A percentile compares a stretch with the other conserved stretches of the same genome.
Evolutionary conservation across 2,888 invertebrate genomes (phyloP).

Genomic region (Drosophila vallismaia): DNA sequence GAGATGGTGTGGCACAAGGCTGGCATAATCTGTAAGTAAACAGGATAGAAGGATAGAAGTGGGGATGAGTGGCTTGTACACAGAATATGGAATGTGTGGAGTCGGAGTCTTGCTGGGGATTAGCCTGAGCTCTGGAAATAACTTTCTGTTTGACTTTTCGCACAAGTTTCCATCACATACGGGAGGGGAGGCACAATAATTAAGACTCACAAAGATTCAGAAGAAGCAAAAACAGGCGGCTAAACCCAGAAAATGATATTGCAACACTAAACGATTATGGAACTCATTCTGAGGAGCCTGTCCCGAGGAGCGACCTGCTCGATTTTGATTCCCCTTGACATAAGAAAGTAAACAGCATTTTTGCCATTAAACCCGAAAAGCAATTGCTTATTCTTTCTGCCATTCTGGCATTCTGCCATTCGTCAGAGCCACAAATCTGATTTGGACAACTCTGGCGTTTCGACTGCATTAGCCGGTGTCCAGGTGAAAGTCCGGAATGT

Average conservation of each 20-base stretch:
- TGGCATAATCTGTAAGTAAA: constrained; percentile 86
- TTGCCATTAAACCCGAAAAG: background rate
- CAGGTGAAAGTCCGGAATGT: background rate
- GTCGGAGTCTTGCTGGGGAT: background rate
- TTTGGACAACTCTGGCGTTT: background rate
- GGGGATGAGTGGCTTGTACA: constrained; percentile 6
- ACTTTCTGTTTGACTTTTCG: constrained; percentile 1
- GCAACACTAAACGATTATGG: background rate
- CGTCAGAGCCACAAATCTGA: background rate
- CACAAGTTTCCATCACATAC: background rate
- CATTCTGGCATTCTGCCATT: too few relatives aligned
- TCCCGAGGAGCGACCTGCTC: too few relatives aligned
- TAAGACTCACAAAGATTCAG: background rate
- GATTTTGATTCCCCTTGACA: background rate
- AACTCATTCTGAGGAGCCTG: background rate
- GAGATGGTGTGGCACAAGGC: constrained; percentile 97
- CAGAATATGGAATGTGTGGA: background rate
- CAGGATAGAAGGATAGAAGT: background rate
- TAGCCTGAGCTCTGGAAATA: background rate
- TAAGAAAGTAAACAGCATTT: background rate
- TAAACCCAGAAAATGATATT: background rate
- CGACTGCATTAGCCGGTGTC: background rate
- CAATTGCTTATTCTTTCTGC: constrained; percentile 2
- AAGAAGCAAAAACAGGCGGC: background rate
- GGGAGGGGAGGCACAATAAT: background rate